Percentiles rank a stretch among this genome's conserved stretches.
phyloP scores from a whole-genome alignment of 2,113 vertebrate genomes.

The Anarrhichthys ocellatus region DNA sequence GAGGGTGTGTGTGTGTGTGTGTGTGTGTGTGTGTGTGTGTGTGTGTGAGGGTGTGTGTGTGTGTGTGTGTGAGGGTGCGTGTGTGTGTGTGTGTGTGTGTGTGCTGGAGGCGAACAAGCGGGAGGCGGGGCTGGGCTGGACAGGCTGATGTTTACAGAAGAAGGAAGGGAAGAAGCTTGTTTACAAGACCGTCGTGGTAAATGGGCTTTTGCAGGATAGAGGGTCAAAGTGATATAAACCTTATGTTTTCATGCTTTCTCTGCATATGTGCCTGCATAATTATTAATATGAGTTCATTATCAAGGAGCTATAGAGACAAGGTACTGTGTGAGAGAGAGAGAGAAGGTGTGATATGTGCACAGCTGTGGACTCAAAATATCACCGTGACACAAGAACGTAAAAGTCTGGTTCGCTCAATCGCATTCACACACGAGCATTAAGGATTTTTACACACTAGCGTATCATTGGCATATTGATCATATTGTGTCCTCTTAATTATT shows the following conservation, averaged over 20 bases:
- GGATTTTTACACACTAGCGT: constrained; percentile 19
- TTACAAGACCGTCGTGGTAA: constrained; percentile 55
- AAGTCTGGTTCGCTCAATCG: constrained; percentile 15
- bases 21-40: constrained; percentile 38
- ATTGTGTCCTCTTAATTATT: not conserved
- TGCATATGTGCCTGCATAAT: not conserved
- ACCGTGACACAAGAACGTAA: not conserved
- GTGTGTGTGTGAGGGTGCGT: constrained; percentile 31
- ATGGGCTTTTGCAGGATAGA: constrained; percentile 37
- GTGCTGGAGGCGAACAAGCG: constrained; percentile 47
- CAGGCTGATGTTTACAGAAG: constrained; percentile 72
- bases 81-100: constrained; percentile 36
- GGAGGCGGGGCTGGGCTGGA: constrained; percentile 41
- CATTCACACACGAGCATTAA: constrained; percentile 6
- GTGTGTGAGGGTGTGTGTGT: constrained; percentile 23
- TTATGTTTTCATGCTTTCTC: constrained; percentile 20
- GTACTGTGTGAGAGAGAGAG: constrained; percentile 6
- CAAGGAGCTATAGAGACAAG: not conserved
- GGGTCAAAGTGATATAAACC: constrained; percentile 61
- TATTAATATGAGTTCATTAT: not conserved
- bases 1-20: constrained; percentile 45
- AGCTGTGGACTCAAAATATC: constrained; percentile 60
- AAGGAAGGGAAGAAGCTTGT: constrained; percentile 55
- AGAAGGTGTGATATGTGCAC: constrained; percentile 43
- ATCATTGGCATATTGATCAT: constrained; percentile 1